Percentiles rank a stretch among this genome's conserved stretches.
These are phyloP conservation scores for Gymnoscelis rufifasciata DNA, from an alignment of 2,888 invertebrate species.

Conservation along the genomic window DNA sequence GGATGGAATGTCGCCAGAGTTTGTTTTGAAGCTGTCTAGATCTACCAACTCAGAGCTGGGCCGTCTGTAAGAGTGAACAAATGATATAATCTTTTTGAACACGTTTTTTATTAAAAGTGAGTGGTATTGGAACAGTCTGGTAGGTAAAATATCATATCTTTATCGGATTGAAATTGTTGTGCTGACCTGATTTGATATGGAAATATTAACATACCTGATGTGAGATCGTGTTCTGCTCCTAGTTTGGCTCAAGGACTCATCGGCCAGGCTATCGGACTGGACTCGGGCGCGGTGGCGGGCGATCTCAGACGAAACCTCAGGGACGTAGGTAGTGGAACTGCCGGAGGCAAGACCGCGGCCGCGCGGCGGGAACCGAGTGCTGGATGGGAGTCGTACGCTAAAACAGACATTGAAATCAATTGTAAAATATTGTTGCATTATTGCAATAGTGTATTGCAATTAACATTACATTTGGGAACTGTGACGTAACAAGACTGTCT, in stretches of 20 bases:
- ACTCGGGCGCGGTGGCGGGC: constrained; percentile 60
- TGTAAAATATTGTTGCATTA: too few species aligned
- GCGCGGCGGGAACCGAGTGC: constrained; percentile 90
- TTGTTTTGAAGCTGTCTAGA: constrained; percentile 89
- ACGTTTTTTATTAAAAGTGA: too few species aligned
- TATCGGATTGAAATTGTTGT: too few species aligned
- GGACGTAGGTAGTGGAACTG: constrained; percentile 73
- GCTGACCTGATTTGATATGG: too few species aligned
- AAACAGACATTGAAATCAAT: background rate
- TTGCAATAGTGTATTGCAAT: too few species aligned
- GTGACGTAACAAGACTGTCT: too few species aligned
- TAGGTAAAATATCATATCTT: too few species aligned
- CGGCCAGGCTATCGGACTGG: constrained; percentile 67
- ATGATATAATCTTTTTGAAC: too few species aligned
- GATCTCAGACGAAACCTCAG: constrained; percentile 68
- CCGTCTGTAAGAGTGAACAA: constrained; percentile 63
- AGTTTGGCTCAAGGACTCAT: constrained; percentile 70
- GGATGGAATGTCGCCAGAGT: constrained; percentile 78
- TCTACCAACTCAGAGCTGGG: constrained; percentile 90
- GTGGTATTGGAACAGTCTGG: too few species aligned
- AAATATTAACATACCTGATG: constrained; percentile 74
- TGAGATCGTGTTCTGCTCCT: constrained; percentile 80
- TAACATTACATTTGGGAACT: too few species aligned
- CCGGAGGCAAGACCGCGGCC: constrained; percentile 70
- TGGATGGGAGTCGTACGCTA: constrained; percentile 83